These are phyloP conservation scores for Deilephila elpenor DNA, from an alignment of 2,888 invertebrate genomes.

Conservation along the genomic window DNA sequence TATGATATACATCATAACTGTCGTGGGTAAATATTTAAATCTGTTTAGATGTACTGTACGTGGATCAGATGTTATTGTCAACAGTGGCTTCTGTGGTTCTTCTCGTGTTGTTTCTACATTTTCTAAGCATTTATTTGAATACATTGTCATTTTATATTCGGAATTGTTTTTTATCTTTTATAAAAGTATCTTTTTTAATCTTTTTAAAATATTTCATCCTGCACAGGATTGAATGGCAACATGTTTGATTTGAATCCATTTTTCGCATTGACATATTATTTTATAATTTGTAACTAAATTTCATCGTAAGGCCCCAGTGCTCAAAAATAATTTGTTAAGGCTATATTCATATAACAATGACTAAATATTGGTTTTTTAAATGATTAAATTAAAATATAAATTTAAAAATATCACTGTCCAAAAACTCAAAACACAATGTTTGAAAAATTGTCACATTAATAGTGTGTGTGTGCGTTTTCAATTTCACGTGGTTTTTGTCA, in stretches of 20 bases:
- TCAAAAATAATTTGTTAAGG: conserved; percentile 78
- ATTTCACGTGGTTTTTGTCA: conserved; percentile 49
- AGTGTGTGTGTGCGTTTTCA: conserved; percentile 71
- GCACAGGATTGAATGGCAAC: conserved; percentile 12
- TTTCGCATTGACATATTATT: conserved; percentile 12
- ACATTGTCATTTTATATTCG: conserved; percentile 28
- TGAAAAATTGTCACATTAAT: conserved; percentile 66
- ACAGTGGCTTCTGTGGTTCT: conserved; percentile 26
- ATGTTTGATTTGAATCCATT: conserved; percentile 11
- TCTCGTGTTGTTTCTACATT: conserved; percentile 29
- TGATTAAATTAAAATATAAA: conserved; percentile 51
- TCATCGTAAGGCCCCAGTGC: conserved; percentile 66
- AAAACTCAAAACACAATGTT: conserved; percentile 69
- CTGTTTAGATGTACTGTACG: conserved; percentile 47
- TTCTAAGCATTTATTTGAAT: conserved; percentile 33
- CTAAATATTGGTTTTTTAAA: conserved; percentile 60
- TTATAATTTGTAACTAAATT: conserved; percentile 33
- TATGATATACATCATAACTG: conserved; percentile 69
- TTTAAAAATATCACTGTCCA: conserved; percentile 61
- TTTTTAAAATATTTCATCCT: background rate
- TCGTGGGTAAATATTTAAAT: conserved; percentile 63
- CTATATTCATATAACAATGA: conserved; percentile 60
- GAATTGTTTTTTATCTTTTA: conserved; percentile 25
- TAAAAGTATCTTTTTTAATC: conserved; percentile 7
- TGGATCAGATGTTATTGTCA: conserved; percentile 30